Base-by-base conservation (phyloP, 2,797 vertebrate species). In the Holocentrus rufus region DNA sequence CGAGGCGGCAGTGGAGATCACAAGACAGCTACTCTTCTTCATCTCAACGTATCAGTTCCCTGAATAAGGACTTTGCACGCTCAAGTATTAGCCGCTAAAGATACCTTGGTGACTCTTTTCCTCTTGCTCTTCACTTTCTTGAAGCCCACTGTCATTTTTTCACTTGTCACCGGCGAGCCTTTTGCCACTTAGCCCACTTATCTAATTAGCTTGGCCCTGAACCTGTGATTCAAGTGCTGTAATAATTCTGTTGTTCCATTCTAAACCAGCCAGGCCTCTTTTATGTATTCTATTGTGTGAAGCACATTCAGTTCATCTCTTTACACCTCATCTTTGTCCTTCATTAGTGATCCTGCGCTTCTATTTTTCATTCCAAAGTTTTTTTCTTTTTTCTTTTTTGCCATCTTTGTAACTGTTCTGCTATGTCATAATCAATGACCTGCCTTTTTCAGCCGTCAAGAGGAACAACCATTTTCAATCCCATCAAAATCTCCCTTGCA, bases 401-500 rank as follows among this genome's bases (percentile, higher is more conserved):
- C 68, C 57, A 53, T 34, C 34, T 65, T 23, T 11, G 39, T 1
- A 64, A 67, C 69, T 57, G 61, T 72, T 67, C 56, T 72, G 46
- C 67, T 42, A 42, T 36, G 34, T 36, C 4, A 36, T 36, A 9
- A 36, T 36, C 34, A 30, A 30, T 52, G 66, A 80, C 79, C 64
- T 50, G 60, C 18, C 52, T 60, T 27, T 59, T 65, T 17, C 47
- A 25, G 64, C 31, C 0, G 65, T 31, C 36, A 53, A 57, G 64
- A 73, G 46, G 53, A 77, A 42, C 46, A 54, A 55, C 25, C 30
- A 30, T 50, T 68, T 85, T 23, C 57, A 69, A 60, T 65, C 55
- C 70, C 65, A 59, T 75, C 65, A 72, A 52, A 69, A 50, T 71
- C 62, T 39, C 59, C 50, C 60, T 20, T 27, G 49, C 60, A 49